Evolutionary conservation across 2,888 invertebrate genomes (phyloP).

Genomic region (Emmelina monodactyla): DNA sequence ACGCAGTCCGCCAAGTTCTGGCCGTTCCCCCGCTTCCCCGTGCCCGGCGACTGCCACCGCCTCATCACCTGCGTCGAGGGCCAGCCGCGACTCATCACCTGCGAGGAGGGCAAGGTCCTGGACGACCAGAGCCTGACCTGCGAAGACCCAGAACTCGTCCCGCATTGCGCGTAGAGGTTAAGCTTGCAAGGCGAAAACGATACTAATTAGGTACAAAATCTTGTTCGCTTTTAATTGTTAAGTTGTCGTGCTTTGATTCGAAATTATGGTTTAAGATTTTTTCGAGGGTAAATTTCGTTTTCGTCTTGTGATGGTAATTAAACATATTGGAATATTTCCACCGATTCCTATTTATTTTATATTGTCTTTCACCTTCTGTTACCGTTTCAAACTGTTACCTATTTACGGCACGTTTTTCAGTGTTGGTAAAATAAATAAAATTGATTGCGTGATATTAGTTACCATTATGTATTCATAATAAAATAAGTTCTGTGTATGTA

Average conservation of each 20-base stretch:
- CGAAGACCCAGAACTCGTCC: slow-evolving; percentile 75
- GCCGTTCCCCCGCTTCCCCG: slow-evolving; percentile 91
- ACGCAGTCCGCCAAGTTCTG: slow-evolving; percentile 87
- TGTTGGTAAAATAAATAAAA: too few species aligned
- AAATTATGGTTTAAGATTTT: not conserved
- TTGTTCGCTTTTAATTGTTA: not conserved
- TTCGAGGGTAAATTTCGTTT: slow-evolving; percentile 22
- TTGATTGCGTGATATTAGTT: slow-evolving; percentile 59
- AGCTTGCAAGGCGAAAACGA: slow-evolving; percentile 39
- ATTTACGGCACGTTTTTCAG: too few species aligned
- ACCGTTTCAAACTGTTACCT: not conserved
- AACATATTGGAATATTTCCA: slow-evolving; percentile 32
- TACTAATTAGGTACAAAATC: slow-evolving; percentile 6
- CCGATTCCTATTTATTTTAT: slow-evolving; percentile 39
- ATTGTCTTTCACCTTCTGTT: not conserved
- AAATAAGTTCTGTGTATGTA: slow-evolving; percentile 17
- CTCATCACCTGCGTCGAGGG: slow-evolving; percentile 92
- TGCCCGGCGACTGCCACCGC: slow-evolving; percentile 85
- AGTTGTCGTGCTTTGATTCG: slow-evolving; percentile 1
- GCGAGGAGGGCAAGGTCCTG: slow-evolving; percentile 87
- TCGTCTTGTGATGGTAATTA: slow-evolving; percentile 34
- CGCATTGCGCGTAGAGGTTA: slow-evolving; percentile 52
- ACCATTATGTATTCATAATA: slow-evolving; percentile 35
- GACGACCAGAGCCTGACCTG: slow-evolving; percentile 85
- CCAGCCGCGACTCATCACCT: slow-evolving; percentile 85